Evolutionary conservation across 2,888 invertebrate species (phyloP), one percentile per base, ranked within the genome.

Genomic region (Zygogramma bicolorata): DNA sequence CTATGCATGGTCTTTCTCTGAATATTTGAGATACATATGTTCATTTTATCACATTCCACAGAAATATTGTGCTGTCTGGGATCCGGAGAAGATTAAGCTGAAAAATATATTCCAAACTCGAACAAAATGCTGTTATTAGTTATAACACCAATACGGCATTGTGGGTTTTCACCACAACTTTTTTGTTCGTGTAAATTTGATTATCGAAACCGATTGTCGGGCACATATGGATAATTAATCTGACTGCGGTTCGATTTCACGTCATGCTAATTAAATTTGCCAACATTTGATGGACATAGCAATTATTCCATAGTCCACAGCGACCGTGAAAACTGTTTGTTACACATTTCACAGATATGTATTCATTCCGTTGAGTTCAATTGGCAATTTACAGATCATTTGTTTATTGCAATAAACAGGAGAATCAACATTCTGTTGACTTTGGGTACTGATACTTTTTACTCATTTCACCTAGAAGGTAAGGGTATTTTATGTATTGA

Each of bases 211-310:
- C 46, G 20, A 46, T 46, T 10, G 20, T 46, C 8, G 46, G 20
- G 20, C 46, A 8, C 46, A 3, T 46, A 22, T 46, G 18, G 18
- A 46, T 22, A 46, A 46, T 46, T 46, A 7, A 46, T 46, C 46
- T 46, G 20, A 46, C 46, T 22, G 46, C 46, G 46, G 46, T 46
- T 46, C 46, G 8, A 18, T 46, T 46, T 46, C 46, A 46, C 20
- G 46, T 46, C 46, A 46, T 18, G 20, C 46, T 46, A 46, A 46
- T 46, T 46, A 46, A 46, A 46, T 46, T 46, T 46, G 46, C 46
- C 20, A 20, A 7, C 46, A 46, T 46, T 20, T 8, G 8, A 46
- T 7, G 20, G 18, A 46, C 46, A 46, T 10, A 20, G 22, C 46
- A 46, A 46, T 46, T 46, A 22, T 46, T 18, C 10, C 46, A 20